Evolutionary conservation across 92 coral and sea anemone species (phyloP).

Genomic region (Diadumene lineata): DNA sequence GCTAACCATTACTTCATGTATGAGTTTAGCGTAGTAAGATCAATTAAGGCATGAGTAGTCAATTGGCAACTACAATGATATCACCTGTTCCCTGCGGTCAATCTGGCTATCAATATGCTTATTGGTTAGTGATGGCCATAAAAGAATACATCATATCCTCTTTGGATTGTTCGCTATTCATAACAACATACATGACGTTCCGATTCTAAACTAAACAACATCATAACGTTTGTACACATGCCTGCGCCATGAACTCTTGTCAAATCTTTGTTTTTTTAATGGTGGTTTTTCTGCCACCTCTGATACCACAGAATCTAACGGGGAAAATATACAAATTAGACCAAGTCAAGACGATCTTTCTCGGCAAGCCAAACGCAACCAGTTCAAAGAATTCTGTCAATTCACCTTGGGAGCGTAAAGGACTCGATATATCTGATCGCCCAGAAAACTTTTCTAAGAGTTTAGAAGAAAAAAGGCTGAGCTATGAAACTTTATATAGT

Average conservation of each 20-base stretch:
- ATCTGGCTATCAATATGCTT: slow-evolving; percentile 6
- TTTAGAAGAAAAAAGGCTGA: slow-evolving; percentile 17
- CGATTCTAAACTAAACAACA: background rate
- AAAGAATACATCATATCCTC: slow-evolving; percentile 9
- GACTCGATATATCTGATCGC: background rate
- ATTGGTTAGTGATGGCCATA: slow-evolving; percentile 18
- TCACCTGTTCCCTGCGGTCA: background rate
- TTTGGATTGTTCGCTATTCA: slow-evolving; percentile 9
- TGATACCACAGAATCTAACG: background rate
- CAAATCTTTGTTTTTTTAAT: background rate
- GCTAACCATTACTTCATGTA: background rate
- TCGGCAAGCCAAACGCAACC: slow-evolving; percentile 16
- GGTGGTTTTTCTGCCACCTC: background rate
- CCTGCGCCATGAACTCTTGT: background rate
- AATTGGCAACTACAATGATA: background rate
- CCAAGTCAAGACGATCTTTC: slow-evolving; percentile 39
- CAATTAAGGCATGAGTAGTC: background rate
- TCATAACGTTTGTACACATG: background rate
- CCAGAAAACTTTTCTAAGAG: slow-evolving; percentile 17
- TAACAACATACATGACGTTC: slow-evolving; percentile 2
- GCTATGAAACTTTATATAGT: slow-evolving; percentile 67
- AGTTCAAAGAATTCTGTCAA: background rate
- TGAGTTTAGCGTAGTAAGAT: background rate
- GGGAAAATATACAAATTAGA: background rate
- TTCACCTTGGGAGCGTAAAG: slow-evolving; percentile 22